A percentile compares a stretch with the other conserved stretches of the same genome.
These are phyloP conservation scores for Myiopsitta monachus DNA, from an alignment of 2,113 vertebrate species.

Conservation along the genomic window DNA sequence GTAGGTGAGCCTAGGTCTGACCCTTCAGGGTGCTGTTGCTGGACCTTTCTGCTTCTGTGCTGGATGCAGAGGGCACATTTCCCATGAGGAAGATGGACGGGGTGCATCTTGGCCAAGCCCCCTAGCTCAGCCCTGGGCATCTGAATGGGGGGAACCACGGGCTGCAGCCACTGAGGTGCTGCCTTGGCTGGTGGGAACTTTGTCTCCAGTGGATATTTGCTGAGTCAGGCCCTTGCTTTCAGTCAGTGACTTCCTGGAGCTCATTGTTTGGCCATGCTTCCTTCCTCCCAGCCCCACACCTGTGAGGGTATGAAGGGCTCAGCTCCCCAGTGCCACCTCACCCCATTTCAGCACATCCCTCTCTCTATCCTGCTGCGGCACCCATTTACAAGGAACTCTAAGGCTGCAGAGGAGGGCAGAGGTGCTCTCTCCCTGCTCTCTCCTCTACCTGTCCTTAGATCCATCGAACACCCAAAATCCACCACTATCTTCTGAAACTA, in stretches of 20 bases:
- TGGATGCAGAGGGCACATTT: not conserved
- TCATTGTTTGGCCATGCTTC: not conserved
- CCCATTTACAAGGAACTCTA: not conserved
- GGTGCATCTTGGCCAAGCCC: rapidly evolving
- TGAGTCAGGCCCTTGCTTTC: not conserved
- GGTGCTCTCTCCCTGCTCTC: not conserved
- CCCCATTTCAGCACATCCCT: not conserved
- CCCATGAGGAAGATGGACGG: rapidly evolving
- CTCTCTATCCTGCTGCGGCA: not conserved
- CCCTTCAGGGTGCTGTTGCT: not conserved
- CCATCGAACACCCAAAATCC: not conserved
- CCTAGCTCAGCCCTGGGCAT: not conserved
- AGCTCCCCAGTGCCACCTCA: not conserved
- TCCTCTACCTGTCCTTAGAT: not conserved
- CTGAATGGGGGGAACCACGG: rapidly evolving
- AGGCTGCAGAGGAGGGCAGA: not conserved
- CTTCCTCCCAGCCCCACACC: not conserved
- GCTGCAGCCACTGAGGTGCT: not conserved
- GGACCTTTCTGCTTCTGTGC: not conserved
- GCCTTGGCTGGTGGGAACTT: not conserved
- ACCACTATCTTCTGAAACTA: not conserved
- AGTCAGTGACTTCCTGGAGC: not conserved
- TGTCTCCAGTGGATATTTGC: rapidly evolving
- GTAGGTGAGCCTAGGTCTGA: not conserved
- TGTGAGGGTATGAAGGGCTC: not conserved